A percentile compares a stretch with the other conserved stretches of the same genome.
These are phyloP conservation scores for Monopterus albus DNA, from an alignment of 2,113 vertebrate species.

Conservation along the genomic window DNA sequence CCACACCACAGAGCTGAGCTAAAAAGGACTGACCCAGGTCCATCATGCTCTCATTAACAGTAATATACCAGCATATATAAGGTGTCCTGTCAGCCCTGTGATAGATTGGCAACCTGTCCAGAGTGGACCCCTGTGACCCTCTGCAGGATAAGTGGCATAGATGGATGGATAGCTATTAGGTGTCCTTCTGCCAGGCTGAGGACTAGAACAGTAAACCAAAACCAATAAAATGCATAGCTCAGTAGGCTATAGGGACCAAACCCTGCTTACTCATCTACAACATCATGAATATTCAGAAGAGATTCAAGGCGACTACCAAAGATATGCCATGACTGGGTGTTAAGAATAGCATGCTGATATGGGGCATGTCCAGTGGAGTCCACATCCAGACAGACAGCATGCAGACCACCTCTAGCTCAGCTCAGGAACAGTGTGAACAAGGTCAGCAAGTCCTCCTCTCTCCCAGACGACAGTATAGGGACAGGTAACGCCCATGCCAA, in stretches of 20 bases:
- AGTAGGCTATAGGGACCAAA: background rate
- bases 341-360: background rate
- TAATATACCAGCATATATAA: background rate
- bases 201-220: slow-evolving; percentile 15
- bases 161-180: too few relatives aligned
- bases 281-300: background rate
- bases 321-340: background rate
- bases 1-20: slow-evolving; percentile 69
- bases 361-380: slow-evolving; percentile 2
- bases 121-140: too few relatives aligned
- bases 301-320: background rate
- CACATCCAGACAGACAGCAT: slow-evolving; percentile 10
- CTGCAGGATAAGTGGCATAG: too few relatives aligned
- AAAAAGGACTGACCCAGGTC: slow-evolving; percentile 35
- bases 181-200: background rate
- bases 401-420: slow-evolving; percentile 54
- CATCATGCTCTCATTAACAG: background rate
- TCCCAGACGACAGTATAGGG: slow-evolving; percentile 31
- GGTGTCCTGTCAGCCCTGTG: background rate
- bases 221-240: slow-evolving; percentile 1
- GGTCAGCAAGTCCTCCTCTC: slow-evolving; percentile 51
- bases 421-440: slow-evolving; percentile 73
- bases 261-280: background rate
- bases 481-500: slow-evolving; percentile 36
- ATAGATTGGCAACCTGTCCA: too few relatives aligned